A percentile compares a stretch with the other conserved stretches of the same genome.
These are phyloP conservation scores for Drosophila fulvimacula DNA, from an alignment of 2,888 invertebrate species.

Conservation along the genomic window DNA sequence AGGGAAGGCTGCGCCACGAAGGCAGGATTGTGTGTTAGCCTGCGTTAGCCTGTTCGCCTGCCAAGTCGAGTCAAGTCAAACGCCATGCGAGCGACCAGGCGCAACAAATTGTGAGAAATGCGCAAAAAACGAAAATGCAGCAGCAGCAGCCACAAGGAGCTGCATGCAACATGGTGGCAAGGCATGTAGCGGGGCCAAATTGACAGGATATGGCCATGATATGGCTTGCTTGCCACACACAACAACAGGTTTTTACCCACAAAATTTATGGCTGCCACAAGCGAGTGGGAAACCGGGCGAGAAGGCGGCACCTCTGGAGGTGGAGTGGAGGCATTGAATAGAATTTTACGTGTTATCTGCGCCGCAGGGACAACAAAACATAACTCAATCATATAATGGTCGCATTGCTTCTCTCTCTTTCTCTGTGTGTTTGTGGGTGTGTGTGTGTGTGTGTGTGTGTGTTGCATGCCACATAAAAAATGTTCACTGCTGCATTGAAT, in stretches of 20 bases:
- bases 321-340: conserved; percentile 20
- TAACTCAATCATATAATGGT: conserved; percentile 68
- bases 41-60: conserved; percentile 25
- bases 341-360: conserved; percentile 65
- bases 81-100: conserved; percentile 52
- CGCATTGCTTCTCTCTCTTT: conserved; percentile 44
- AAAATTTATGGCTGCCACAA: conserved; percentile 52
- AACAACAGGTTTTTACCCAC: conserved; percentile 65
- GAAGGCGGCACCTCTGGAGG: neutral
- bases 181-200: conserved; percentile 54
- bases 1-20: too few species aligned
- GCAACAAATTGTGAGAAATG: conserved; percentile 71
- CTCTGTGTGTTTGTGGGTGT: neutral
- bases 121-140: conserved; percentile 66
- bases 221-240: conserved; percentile 61
- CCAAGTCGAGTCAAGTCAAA: conserved; percentile 58
- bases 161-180: conserved; percentile 22
- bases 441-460: neutral
- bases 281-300: conserved; percentile 9
- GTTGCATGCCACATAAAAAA: conserved; percentile 42
- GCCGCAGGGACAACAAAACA: conserved; percentile 67
- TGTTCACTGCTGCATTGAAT: conserved; percentile 60
- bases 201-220: conserved; percentile 77
- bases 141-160: conserved; percentile 28
- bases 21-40: conserved; percentile 9